phyloP scores from a whole-genome alignment of 2,888 invertebrate species.

The Leptopilina syphax region DNA sequence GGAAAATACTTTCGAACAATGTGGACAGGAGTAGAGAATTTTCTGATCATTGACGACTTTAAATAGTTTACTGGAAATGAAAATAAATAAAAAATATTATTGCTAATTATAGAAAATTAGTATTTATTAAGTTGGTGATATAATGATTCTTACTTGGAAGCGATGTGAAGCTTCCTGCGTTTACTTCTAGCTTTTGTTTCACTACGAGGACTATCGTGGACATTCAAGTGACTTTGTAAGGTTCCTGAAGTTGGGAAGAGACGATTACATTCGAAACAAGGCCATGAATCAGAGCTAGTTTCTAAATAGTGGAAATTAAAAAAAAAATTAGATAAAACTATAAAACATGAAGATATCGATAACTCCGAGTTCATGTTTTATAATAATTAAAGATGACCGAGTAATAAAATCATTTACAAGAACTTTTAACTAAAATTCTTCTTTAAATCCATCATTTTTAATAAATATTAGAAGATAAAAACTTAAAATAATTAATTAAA shows the following conservation, averaged over 20 bases:
- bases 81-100: neutral
- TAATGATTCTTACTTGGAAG: constrained; percentile 57
- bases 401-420: too few relatives aligned
- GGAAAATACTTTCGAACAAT: constrained; percentile 70
- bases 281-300: constrained; percentile 77
- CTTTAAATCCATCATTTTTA: too few relatives aligned
- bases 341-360: too few relatives aligned
- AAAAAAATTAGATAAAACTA: neutral
- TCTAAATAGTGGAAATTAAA: constrained; percentile 48
- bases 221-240: constrained; percentile 81
- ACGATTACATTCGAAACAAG: constrained; percentile 82
- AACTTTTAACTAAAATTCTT: too few relatives aligned
- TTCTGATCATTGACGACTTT: constrained; percentile 65
- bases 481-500: too few relatives aligned
- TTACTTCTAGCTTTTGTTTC: constrained; percentile 63
- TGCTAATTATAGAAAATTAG: neutral
- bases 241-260: constrained; percentile 79
- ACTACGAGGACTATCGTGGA: constrained; percentile 75
- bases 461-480: too few relatives aligned
- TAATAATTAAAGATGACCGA: too few relatives aligned
- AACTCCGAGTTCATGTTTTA: too few relatives aligned
- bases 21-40: constrained; percentile 64
- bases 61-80: constrained; percentile 58
- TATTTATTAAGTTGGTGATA: constrained; percentile 11
- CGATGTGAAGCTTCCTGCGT: constrained; percentile 58